Evolutionary conservation across 2,797 vertebrate species (phyloP), one percentile per base, ranked within the genome.

Genomic region (Sebastiscus albofasciatus): DNA sequence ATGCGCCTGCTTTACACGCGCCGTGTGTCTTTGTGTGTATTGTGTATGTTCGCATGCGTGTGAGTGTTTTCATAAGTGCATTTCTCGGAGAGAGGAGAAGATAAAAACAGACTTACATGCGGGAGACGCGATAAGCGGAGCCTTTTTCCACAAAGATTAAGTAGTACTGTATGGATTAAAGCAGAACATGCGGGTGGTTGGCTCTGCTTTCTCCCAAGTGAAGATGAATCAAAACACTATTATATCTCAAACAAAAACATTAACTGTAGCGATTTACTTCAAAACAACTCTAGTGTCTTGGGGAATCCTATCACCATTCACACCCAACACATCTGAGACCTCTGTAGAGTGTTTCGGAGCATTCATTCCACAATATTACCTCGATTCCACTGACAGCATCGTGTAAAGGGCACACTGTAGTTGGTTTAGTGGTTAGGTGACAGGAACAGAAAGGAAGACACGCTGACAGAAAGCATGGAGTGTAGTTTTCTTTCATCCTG

Each of bases 161-260:
- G 89, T 80, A 82, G 84, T 85, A 54, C 52, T 22, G n/a, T 54
- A 82, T 87, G 92, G 91, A 93, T 93, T 92, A 93, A 94, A 94
- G 89, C 84, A 60, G 87, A 85, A 83, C 86, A 90, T 92, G 92
- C 86, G 70, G 88, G 87, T 85, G 88, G 90, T 83, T 84, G 77
- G 76, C 80, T 81, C 62, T 60, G 92, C 72, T 75, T 82, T 75
- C 79, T 84, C 79, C 70, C 69, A 67, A 71, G 87, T 87, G 87
- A 86, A 89, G 91, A 92, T 82, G 90, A 91, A 92, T 93, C 77
- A 85, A 89, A 83, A 77, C 27, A 4, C 83, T 87, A 78, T 92
- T 87, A 93, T 89, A 90, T 82, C 88, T 92, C 89, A 88, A 92
- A 93, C 88, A 89, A 86, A 92, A 93, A 91, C 90, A 92, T 92